A percentile compares a stretch with the other conserved stretches of the same genome.
Evolutionary conservation across 2,113 vertebrate genomes (phyloP).

Genomic region (Indri indri): DNA sequence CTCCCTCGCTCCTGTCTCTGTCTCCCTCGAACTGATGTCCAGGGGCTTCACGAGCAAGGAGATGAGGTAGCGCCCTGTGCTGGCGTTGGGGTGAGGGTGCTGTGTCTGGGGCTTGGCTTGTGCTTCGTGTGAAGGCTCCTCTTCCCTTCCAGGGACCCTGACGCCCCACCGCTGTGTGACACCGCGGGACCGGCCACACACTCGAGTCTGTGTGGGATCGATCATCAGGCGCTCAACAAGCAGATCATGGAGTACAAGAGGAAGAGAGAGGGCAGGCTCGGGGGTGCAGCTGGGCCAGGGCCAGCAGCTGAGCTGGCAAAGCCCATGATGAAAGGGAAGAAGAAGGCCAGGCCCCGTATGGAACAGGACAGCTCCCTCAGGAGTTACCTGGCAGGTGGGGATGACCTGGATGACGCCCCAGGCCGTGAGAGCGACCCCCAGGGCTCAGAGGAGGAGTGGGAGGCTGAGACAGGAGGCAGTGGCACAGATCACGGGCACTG

Average conservation of each 20-base stretch:
- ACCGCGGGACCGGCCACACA: background rate
- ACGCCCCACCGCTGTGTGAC: background rate
- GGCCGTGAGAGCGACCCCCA: constrained; percentile 51
- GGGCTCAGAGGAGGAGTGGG: constrained; percentile 53
- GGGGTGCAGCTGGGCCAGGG: background rate
- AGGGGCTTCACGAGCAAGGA: accelerated
- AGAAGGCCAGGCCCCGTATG: constrained; percentile 33
- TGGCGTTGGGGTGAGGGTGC: background rate
- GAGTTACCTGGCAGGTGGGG: constrained; percentile 63
- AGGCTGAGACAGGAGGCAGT: background rate
- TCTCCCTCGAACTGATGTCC: accelerated
- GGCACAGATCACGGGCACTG: accelerated
- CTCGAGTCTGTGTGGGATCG: constrained; percentile 84
- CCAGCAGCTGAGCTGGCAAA: constrained; percentile 75
- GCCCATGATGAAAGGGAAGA: constrained; percentile 76
- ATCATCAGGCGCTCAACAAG: constrained; percentile 87
- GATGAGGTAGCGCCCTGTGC: background rate
- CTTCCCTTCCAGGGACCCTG: constrained; percentile 73
- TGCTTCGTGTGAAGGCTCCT: background rate
- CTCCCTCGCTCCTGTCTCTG: accelerated
- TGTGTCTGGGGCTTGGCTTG: too few relatives aligned
- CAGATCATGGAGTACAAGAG: constrained; percentile 88
- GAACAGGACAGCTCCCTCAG: constrained; percentile 76
- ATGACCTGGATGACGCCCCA: background rate
- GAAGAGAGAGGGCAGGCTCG: constrained; percentile 55